phyloP scores from a whole-genome alignment of 2,113 vertebrate genomes.

The Arenaria interpres region DNA sequence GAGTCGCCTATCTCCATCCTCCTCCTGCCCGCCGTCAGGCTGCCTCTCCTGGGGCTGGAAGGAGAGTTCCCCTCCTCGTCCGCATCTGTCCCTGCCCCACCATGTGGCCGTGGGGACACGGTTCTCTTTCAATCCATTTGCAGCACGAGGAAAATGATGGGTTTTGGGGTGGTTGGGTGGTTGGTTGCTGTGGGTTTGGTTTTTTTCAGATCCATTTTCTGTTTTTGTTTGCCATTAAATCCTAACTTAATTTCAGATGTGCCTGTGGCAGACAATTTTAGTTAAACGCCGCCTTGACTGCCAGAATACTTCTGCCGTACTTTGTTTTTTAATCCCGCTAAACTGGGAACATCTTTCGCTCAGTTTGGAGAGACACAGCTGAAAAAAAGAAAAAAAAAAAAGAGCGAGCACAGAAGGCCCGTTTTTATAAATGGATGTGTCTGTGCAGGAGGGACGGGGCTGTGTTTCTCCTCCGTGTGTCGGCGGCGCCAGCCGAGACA shows the following conservation, averaged over 20 bases:
- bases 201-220: background rate
- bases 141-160: background rate
- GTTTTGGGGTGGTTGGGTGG: background rate
- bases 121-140: background rate
- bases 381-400: background rate
- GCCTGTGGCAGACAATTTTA: constrained; percentile 1
- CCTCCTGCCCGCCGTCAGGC: background rate
- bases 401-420: background rate
- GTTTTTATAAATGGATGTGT: background rate
- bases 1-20: background rate
- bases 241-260: background rate
- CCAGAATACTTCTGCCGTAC: background rate
- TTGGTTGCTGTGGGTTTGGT: background rate
- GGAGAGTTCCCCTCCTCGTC: background rate
- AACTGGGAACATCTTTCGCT: background rate
- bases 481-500: background rate
- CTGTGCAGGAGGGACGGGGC: background rate
- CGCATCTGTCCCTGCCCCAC: background rate
- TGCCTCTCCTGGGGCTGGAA: background rate
- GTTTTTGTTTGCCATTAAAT: background rate
- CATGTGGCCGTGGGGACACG: background rate
- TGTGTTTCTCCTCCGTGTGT: background rate
- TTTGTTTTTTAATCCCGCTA: background rate
- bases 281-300: background rate
- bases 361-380: background rate